Base-by-base conservation (phyloP, 1,140 invertebrate species). In the Mamestra configurata region DNA sequence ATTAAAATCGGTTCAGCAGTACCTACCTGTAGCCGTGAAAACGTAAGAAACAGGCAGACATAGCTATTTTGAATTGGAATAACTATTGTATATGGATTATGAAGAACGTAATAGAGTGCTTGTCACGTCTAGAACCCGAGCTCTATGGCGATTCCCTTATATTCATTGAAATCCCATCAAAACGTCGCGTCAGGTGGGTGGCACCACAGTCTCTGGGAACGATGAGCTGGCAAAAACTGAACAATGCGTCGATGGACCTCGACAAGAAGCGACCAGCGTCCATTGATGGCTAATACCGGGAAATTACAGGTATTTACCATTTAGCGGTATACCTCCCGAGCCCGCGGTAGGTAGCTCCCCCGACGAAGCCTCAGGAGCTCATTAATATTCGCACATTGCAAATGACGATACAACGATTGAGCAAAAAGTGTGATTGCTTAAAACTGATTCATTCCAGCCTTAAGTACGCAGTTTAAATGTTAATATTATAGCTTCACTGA, bases 271-370 rank as follows among this genome's bases (percentile, higher is more conserved):
- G 27, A 24, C 20, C 66, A 20, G 11, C 22, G 22, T 15, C 40
- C 66, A 70, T 70, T 70, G 66, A 49, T 70, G 66, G 37, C 66
- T 49, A 46, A 43, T 70, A 46, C 66, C 66, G 40, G 66, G 66
- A 70, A 70, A 70, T 70, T 70, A 43, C 66, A 70, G 13, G 66
- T 70, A 70, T 70, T 70, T 49, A 70, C 66, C 66, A 68, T 68
- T 68, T 49, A 68, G 64, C 64, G 64, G 31, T 35, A 37, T 37
- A 61, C 15, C 27, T 64, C 59, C 59, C n/a, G 15, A 22, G 4
- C 18, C 11, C 18, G 37, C 37, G 20, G 66, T 22, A 27, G 53
- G 43, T 49, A 49, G 43, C 1, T 1, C 51, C 4, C 1, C 15
- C 27, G 27, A 6, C 57, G 27, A 31, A 20, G 3, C 11, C 64